Evolutionary conservation across 1,140 invertebrate species (phyloP).

Genomic region (Chironomus tepperi): DNA sequence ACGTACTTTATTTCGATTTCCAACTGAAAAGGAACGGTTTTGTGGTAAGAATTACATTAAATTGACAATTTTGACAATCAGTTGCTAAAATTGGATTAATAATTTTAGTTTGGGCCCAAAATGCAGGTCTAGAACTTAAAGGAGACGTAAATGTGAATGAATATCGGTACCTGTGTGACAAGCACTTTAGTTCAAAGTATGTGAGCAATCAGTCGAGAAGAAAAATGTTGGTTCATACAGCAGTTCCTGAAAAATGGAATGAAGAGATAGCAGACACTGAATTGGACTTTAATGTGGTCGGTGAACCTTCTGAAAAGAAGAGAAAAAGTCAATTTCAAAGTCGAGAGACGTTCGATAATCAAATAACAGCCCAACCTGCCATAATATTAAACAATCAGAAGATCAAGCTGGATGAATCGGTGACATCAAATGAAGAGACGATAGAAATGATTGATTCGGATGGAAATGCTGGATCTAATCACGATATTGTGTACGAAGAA

Average conservation of each 20-base stretch:
- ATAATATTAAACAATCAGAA: background rate
- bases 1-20: background rate
- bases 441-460: background rate
- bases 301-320: background rate
- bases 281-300: too few species aligned
- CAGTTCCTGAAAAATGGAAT: background rate
- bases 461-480: background rate
- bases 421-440: background rate
- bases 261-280: background rate
- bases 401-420: background rate
- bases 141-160: background rate
- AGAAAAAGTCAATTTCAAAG: background rate
- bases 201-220: background rate
- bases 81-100: background rate
- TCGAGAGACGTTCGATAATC: background rate
- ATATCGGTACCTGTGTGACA: background rate
- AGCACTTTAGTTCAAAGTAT: background rate
- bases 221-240: constrained; percentile 10
- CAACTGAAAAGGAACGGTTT: background rate
- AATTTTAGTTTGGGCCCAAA: background rate
- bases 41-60: background rate
- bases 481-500: background rate
- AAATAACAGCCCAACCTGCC: background rate
- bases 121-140: background rate
- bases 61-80: background rate